These are phyloP conservation scores for Callaeas wilsoni DNA, from an alignment of 2,113 vertebrate species.

Conservation along the genomic window DNA sequence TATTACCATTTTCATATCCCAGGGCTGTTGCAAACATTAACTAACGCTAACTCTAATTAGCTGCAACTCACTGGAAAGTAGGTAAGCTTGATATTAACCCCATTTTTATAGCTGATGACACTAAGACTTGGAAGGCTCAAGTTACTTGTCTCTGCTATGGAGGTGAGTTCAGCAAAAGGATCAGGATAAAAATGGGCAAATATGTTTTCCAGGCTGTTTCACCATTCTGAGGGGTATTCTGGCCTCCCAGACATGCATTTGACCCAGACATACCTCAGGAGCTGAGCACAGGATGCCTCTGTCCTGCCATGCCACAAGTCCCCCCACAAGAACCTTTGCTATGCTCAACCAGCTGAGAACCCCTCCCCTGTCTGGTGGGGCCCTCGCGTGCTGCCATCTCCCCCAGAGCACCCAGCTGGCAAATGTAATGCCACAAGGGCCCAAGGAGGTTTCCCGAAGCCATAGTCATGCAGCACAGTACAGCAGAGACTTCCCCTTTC, in stretches of 20 bases:
- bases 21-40: conserved; percentile 36
- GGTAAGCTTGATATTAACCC: conserved; percentile 14
- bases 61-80: not conserved
- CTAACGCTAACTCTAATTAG: not conserved
- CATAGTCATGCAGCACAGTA: not conserved
- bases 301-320: not conserved
- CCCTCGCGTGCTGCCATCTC: rapidly evolving
- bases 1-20: conserved; percentile 29
- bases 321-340: not conserved
- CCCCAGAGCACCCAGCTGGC: not conserved
- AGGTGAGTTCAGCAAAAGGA: not conserved
- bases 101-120: not conserved
- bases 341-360: not conserved
- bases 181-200: not conserved
- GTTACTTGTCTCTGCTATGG: not conserved
- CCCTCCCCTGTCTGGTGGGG: not conserved
- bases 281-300: not conserved
- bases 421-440: not conserved
- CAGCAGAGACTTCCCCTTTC: not conserved
- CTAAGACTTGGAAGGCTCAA: not conserved
- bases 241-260: not conserved
- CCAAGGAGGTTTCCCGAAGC: not conserved
- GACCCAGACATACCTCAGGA: not conserved
- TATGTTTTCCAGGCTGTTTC: not conserved
- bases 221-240: not conserved